Evolutionary conservation across 2,113 vertebrate genomes (phyloP).

Genomic region (Scopus umbretta): DNA sequence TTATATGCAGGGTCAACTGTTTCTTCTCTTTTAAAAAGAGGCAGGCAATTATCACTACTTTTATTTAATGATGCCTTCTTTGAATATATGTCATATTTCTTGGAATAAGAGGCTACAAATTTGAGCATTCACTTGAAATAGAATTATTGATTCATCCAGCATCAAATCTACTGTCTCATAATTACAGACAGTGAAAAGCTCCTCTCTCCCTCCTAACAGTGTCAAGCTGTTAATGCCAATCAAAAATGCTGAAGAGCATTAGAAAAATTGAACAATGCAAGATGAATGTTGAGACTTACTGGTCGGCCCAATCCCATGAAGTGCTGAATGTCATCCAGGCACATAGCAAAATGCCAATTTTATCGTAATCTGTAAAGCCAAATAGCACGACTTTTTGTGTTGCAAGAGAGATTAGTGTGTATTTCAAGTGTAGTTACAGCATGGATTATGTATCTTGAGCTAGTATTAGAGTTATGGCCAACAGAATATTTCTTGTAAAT

Average conservation of each 20-base stretch:
- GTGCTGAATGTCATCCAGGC: background rate
- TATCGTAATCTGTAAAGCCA: background rate
- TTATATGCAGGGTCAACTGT: slow-evolving; percentile 11
- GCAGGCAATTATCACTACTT: slow-evolving; percentile 32
- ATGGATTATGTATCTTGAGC: background rate
- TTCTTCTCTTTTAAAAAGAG: background rate
- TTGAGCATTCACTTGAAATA: slow-evolving; percentile 26
- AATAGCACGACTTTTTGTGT: background rate
- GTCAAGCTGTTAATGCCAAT: background rate
- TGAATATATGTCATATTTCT: slow-evolving; percentile 8
- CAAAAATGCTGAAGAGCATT: background rate
- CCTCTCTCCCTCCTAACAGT: background rate
- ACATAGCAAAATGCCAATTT: background rate
- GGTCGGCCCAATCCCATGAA: background rate
- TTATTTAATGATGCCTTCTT: slow-evolving; percentile 28
- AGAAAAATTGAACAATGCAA: background rate
- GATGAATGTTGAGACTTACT: background rate
- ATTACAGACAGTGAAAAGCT: slow-evolving; percentile 32
- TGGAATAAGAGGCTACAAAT: slow-evolving; percentile 23
- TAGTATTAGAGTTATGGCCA: background rate
- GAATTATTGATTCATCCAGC: slow-evolving; percentile 34
- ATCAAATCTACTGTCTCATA: background rate
- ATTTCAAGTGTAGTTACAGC: background rate
- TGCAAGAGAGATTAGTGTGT: background rate
- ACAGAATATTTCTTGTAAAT: background rate